Percentiles rank a stretch among this genome's conserved stretches.
Evolutionary conservation across 2,888 invertebrate species (phyloP).

Genomic region (Palloptera scutellata): DNA sequence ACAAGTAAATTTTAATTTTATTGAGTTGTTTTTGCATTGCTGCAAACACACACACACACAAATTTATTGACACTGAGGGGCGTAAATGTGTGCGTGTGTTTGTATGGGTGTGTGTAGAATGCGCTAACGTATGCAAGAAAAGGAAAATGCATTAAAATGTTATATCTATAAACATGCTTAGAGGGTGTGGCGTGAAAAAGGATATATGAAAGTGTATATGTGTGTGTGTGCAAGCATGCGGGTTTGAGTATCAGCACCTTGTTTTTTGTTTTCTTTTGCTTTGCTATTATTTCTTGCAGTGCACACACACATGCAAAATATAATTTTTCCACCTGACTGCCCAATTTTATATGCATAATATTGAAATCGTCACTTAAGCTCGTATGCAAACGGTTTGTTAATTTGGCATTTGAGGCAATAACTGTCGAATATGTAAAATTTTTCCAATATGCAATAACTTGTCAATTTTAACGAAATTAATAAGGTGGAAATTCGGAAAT

Average conservation of each 20-base stretch:
- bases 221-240: conserved; percentile 26
- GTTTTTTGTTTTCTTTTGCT: conserved; percentile 8
- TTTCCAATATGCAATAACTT: conserved; percentile 54
- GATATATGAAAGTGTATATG: conserved; percentile 4
- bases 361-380: too few species aligned
- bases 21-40: conserved; percentile 42
- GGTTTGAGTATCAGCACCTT: background rate
- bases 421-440: conserved; percentile 31
- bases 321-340: conserved; percentile 54
- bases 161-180: conserved; percentile 16
- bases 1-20: conserved; percentile 46
- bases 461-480: conserved; percentile 56
- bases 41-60: too few species aligned
- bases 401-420: conserved; percentile 10
- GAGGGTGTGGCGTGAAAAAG: conserved; percentile 10
- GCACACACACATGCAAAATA: conserved; percentile 31
- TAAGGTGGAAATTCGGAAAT: conserved; percentile 53
- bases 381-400: too few species aligned
- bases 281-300: too few species aligned
- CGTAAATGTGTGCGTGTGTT: too few species aligned
- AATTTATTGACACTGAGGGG: too few species aligned
- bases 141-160: conserved; percentile 10
- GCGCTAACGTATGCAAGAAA: conserved; percentile 10
- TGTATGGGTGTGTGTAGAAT: too few species aligned
- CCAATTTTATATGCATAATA: conserved; percentile 37